Evolutionary conservation across 2,797 vertebrate species (phyloP), one percentile per base, ranked within the genome.

Genomic region (Anableps anableps): DNA sequence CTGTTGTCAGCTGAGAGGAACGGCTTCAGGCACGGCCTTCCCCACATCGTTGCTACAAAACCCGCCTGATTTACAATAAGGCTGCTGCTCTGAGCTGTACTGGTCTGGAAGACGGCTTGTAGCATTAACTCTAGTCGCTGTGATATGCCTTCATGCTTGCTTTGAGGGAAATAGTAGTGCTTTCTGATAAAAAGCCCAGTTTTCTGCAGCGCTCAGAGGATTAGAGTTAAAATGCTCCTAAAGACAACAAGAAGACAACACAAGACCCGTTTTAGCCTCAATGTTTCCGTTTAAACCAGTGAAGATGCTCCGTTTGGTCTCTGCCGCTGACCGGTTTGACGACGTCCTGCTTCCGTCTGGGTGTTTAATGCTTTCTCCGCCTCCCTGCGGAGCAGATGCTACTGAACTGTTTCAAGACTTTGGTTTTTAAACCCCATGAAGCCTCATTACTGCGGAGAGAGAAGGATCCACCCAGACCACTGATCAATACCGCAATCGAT

Each of bases 381-480:
- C 68, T 80, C 82, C 55, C 77, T 48, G 78, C 53, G 16, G 29
- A 78, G 53, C 78, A 43, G 68, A 81, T 36, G 36, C 78, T 43
- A 60, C 82, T 51, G 14, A 83, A 82, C 31, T 48, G 73, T 66
- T 82, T 72, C 64, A 74, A 82, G 86, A 83, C 74, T 79, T 80
- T 60, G 11, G 50, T 60, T 88, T 68, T 82, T 55, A 85, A 88
- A 84, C 83, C 80, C 83, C 78, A 79, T 55, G 84, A 88, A 91
- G 86, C 85, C 87, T 92, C 87, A 84, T 92, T 89, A 91, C 81
- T 31, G 79, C 53, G 0, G 80, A 88, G 72, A 86, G 84, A 82
- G 75, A 80, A 31, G 73, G 77, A 88, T 86, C 84, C 77, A 64
- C 87, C 86, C 86, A 48, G 84, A 79, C 79, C 74, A 0, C 14